Evolutionary conservation across 2,888 invertebrate species (phyloP), one percentile per base, ranked within the genome.

Genomic region (Metopia argyrocephala): DNA sequence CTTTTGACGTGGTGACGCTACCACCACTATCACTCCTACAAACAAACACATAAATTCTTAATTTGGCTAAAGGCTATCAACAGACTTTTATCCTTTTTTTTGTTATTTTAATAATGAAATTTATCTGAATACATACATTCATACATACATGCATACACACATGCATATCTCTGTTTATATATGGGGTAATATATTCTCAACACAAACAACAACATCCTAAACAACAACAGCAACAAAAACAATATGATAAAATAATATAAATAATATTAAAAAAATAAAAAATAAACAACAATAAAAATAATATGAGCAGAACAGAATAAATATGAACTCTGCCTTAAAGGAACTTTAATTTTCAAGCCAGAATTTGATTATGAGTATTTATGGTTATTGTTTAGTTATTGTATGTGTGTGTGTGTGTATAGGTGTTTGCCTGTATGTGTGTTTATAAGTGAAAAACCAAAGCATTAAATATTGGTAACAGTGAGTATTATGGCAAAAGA

Each of bases 281-380:
- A 50, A n/a, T n/a, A 28, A n/a, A 4, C 21, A 45, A 56, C 38
- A 56, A 20, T 2, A 20, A 38, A 59, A 9, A n/a, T 73, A 50
- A 76, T 70, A 62, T 68, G 5, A 56, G 28, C n/a, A 66, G 74
- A 65, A 31, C 23, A 52, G 69, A 66, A 52, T 56, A 69, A 28
- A 61, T 54, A 62, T 64, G 48, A 69, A 57, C 31, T 65, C 57
- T 50, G 68, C 73, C 64, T 69, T 45, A 12, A 50, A 57, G 74
- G 27, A 57, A 48, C 23, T 52, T 54, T 15, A 69, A n/a, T 64
- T 52, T 74, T 45, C 69, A 57, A 57, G 46, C 74, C 28, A 69
- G 23, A 50, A 69, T 61, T 74, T 65, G 59, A 64, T 69, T 79
- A 52, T 65, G 31, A 75, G 54, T 52, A 62, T 62, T 61, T 68